Percentiles rank a stretch among this genome's conserved stretches.
Conservation (phyloP, 1,140 invertebrate genomes). For the Drosophila aff. region DNA sequence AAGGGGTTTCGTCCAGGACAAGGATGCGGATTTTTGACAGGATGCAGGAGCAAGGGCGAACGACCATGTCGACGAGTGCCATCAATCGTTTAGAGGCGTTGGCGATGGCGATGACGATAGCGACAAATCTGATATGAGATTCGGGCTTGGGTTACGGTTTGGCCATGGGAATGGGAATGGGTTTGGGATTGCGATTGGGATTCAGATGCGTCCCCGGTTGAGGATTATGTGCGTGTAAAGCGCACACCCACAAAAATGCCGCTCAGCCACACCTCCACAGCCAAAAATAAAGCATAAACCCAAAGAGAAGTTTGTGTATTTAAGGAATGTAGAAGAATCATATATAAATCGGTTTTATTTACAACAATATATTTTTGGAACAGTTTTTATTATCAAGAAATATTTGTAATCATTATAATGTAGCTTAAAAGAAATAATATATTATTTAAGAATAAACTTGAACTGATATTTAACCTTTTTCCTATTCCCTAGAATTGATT, state of each 20-base stretch:
- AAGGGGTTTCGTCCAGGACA: slow-evolving; percentile 5
- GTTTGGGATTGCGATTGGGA: slow-evolving; percentile 40
- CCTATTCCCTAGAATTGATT: background rate
- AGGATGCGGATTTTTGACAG: slow-evolving; percentile 59
- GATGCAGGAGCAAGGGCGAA: slow-evolving; percentile 19
- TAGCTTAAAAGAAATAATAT: background rate
- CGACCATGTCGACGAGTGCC: slow-evolving; percentile 52
- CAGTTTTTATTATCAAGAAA: background rate
- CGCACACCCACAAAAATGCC: slow-evolving; percentile 67
- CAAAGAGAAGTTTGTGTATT: background rate
- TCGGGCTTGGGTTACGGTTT: slow-evolving; percentile 39
- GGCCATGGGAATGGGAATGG: slow-evolving; percentile 19
- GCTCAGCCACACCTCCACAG: slow-evolving; percentile 1
- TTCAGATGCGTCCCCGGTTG: slow-evolving; percentile 70
- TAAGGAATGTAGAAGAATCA: background rate
- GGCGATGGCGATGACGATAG: slow-evolving; percentile 48
- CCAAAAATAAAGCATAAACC: background rate
- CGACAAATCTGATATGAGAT: slow-evolving; percentile 76
- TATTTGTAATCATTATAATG: background rate
- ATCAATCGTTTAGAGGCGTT: slow-evolving; percentile 77
- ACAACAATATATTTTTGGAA: no score
- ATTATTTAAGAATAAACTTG: background rate
- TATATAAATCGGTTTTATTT: no score
- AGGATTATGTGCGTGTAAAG: slow-evolving; percentile 71
- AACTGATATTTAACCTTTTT: background rate